Percentiles rank a stretch among this genome's conserved stretches.
These are phyloP conservation scores for Apis mellifera DNA, from an alignment of 1,140 invertebrate species.

Conservation along the genomic window DNA sequence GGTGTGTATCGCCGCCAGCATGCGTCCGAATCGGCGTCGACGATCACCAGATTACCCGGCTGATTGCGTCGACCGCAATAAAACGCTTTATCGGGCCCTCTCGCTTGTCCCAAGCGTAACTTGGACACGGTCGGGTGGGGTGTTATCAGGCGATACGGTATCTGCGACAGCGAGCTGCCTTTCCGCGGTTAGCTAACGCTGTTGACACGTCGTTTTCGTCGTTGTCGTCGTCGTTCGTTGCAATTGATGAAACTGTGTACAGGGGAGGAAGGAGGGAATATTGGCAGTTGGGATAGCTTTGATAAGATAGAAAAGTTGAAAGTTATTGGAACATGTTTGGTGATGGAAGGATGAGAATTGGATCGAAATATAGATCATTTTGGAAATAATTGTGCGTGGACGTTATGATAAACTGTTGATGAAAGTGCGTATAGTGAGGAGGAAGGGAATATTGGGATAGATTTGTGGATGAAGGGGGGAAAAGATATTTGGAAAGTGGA, in stretches of 20 bases:
- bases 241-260: background rate
- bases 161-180: slow-evolving; percentile 47
- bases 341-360: too few relatives aligned
- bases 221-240: background rate
- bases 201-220: slow-evolving; percentile 30
- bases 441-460: too few relatives aligned
- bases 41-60: slow-evolving; percentile 17
- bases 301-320: background rate
- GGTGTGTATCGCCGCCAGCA: background rate
- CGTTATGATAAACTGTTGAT: too few relatives aligned
- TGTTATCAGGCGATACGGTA: slow-evolving; percentile 68
- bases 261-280: background rate
- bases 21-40: slow-evolving; percentile 9
- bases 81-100: slow-evolving; percentile 42
- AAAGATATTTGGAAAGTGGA: too few relatives aligned
- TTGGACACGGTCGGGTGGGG: slow-evolving; percentile 31
- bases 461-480: too few relatives aligned
- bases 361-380: too few relatives aligned
- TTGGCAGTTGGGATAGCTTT: background rate
- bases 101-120: slow-evolving; percentile 1
- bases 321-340: too few relatives aligned
- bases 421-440: too few relatives aligned
- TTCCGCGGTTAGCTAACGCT: slow-evolving; percentile 29
- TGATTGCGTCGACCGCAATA: slow-evolving; percentile 31
- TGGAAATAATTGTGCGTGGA: too few relatives aligned